Percentiles rank a stretch among this genome's conserved stretches.
phyloP scores from a whole-genome alignment of 2,113 vertebrate species.

The Lamprotornis superbus region DNA sequence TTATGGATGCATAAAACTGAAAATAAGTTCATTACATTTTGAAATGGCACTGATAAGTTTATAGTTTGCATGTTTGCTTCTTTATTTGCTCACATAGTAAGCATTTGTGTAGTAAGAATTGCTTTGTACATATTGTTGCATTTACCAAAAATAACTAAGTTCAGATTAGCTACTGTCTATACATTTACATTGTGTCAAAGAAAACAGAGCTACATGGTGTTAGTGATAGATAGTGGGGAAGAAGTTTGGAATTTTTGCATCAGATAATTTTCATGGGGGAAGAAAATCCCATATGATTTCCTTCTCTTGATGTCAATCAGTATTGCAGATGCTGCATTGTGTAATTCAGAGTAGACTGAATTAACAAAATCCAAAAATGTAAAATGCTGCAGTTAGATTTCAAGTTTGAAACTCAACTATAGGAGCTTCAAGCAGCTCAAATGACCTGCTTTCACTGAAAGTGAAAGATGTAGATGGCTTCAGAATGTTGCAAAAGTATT shows the following conservation, averaged over 20 bases:
- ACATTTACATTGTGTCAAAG: neutral
- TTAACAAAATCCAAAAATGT: neutral
- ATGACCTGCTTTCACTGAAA: neutral
- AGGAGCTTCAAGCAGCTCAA: neutral
- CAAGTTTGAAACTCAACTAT: neutral
- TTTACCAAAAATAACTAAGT: neutral
- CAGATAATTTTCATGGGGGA: neutral
- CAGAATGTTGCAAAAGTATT: neutral
- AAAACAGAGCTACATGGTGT: rapidly evolving
- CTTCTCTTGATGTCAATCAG: neutral
- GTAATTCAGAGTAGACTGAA: neutral
- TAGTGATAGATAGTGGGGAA: neutral
- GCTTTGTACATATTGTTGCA: neutral
- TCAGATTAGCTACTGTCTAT: neutral
- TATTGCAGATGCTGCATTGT: neutral
- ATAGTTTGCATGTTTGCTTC: neutral
- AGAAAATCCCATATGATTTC: neutral
- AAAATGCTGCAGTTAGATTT: neutral
- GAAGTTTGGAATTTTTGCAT: neutral
- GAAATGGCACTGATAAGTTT: neutral
- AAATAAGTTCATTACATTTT: neutral
- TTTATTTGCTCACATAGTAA: neutral
- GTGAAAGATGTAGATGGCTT: neutral
- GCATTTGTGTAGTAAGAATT: neutral
- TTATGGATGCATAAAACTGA: neutral